Evolutionary conservation across 2,888 invertebrate species (phyloP).

Genomic region (Drosophila recens): DNA sequence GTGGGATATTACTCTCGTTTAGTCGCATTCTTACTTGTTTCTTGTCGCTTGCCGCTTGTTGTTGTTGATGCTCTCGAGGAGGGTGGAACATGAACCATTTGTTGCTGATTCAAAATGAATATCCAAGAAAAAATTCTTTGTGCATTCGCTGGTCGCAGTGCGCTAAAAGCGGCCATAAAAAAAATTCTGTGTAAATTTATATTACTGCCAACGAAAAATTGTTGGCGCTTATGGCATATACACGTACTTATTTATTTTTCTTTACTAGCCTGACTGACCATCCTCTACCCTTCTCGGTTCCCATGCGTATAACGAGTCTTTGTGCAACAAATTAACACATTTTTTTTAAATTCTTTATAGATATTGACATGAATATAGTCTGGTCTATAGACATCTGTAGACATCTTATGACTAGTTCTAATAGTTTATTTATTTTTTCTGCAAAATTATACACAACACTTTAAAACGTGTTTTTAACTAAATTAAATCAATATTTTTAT

Average conservation of each 20-base stretch:
- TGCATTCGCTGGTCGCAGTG: slow-evolving; percentile 18
- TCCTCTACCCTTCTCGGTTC: neutral
- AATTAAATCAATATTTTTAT: neutral
- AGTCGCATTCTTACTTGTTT: slow-evolving; percentile 9
- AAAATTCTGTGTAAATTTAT: slow-evolving; percentile 24
- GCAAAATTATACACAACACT: neutral
- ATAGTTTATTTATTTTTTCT: neutral
- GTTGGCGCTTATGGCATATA: slow-evolving; percentile 20
- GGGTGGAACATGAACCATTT: slow-evolving; percentile 43
- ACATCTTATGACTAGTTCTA: neutral
- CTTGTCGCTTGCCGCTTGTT: slow-evolving; percentile 10
- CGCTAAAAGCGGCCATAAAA: slow-evolving; percentile 27
- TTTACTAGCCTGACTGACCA: slow-evolving; percentile 1
- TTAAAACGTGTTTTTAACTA: neutral
- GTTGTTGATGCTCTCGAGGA: slow-evolving; percentile 7
- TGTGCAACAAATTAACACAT: slow-evolving; percentile 5
- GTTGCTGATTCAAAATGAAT: slow-evolving; percentile 35
- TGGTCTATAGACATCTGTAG: neutral
- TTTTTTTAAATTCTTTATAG: neutral
- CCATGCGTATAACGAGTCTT: slow-evolving; percentile 1
- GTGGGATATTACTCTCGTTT: neutral
- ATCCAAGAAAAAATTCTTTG: slow-evolving; percentile 41
- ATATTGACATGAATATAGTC: neutral
- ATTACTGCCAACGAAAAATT: slow-evolving; percentile 17
- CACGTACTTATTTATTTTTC: slow-evolving; percentile 14